Conservation (phyloP, 2,113 vertebrate genomes). For the Plectropomus leopardus region DNA sequence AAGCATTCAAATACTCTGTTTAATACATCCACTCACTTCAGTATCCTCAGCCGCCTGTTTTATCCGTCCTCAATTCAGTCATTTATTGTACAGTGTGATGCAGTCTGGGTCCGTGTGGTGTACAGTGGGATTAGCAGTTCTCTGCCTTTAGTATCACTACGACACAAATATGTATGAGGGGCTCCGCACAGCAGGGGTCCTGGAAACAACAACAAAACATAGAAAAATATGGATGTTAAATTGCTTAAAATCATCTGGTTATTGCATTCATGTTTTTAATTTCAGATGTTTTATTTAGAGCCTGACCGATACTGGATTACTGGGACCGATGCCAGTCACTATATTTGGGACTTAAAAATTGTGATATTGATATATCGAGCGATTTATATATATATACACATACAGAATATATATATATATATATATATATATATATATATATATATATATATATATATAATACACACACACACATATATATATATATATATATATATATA, state of each 20-base stretch:
- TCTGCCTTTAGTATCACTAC: conserved; percentile 25
- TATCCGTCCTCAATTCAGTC: conserved; percentile 26
- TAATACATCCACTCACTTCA: conserved; percentile 38
- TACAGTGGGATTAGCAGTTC: conserved; percentile 32
- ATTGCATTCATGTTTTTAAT: background rate
- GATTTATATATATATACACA: no score
- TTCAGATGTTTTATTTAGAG: background rate
- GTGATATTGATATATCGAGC: no score
- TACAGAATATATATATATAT: no score
- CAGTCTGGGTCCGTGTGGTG: conserved; percentile 14
- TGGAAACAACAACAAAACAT: conserved; percentile 35
- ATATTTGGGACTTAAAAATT: no score
- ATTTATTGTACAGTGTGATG: conserved; percentile 42
- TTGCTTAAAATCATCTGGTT: background rate
- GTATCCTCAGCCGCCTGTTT: background rate
- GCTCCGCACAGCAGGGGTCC: conserved; percentile 51
- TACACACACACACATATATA: no score
- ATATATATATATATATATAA: no score
- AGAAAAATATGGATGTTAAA: background rate
- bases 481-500: no score
- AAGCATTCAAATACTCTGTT: conserved; percentile 45
- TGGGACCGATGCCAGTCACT: no score
- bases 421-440: no score
- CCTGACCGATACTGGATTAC: no score
- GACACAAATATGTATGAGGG: conserved; percentile 9